phyloP scores from a whole-genome alignment of 2,888 invertebrate species.

The Ormyrus thymus region DNA sequence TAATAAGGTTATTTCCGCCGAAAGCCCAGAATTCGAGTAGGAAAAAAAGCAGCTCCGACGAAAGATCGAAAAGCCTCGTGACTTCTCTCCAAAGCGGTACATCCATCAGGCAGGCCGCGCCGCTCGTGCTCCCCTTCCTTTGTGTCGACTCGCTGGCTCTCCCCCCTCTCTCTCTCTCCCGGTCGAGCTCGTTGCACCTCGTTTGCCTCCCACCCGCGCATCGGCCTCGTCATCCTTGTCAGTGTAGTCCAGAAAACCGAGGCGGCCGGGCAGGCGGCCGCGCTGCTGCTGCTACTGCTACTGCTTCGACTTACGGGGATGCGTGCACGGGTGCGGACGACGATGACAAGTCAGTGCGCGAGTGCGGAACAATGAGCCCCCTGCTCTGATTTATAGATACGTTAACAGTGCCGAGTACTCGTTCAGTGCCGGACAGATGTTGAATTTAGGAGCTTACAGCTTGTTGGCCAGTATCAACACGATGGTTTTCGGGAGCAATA shows the following conservation, averaged over 20 bases:
- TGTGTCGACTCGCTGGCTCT: not conserved
- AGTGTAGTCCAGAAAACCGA: constrained; percentile 38
- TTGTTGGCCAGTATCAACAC: constrained; percentile 69
- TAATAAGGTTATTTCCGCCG: too few relatives aligned
- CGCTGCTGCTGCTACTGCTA: not conserved
- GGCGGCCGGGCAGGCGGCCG: not conserved
- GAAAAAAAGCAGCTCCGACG: too few relatives aligned
- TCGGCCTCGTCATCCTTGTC: constrained; percentile 17
- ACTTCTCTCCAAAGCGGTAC: too few relatives aligned
- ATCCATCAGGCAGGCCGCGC: not conserved
- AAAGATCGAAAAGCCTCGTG: too few relatives aligned
- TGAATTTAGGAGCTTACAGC: constrained; percentile 65
- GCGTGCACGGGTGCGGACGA: too few relatives aligned
- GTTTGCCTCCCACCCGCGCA: constrained; percentile 32
- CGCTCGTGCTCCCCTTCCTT: not conserved
- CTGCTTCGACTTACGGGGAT: not conserved
- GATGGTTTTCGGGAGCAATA: constrained; percentile 76
- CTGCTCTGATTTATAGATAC: too few relatives aligned
- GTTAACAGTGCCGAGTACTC: not conserved
- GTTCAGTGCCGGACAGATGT: constrained; percentile 61
- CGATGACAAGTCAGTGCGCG: too few relatives aligned
- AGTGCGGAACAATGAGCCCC: too few relatives aligned
- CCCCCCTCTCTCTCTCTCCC: not conserved
- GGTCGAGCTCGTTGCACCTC: not conserved
- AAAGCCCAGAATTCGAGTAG: too few relatives aligned